phyloP scores from a whole-genome alignment of 2,797 vertebrate genomes.

The Tokudaia muenninki region DNA sequence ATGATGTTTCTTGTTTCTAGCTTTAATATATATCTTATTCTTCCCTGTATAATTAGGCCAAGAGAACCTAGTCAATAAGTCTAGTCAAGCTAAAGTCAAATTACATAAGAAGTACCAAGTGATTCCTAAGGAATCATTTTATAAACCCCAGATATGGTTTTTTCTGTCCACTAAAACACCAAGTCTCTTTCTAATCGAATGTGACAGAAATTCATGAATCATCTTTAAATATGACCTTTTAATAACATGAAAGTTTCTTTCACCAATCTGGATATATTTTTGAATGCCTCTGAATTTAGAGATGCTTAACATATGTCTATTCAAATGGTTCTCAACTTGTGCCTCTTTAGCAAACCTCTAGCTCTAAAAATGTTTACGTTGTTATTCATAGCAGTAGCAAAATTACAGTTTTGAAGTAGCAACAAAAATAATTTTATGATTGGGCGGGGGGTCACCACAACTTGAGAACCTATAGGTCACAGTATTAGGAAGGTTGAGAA shows the following conservation, averaged over 20 bases:
- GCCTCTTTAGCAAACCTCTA: not conserved
- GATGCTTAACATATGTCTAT: not conserved
- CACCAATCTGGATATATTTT: not conserved
- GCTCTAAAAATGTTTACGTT: not conserved
- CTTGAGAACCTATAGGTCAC: too few species aligned
- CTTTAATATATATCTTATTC: conserved; percentile 10
- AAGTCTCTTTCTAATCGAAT: conserved; percentile 13
- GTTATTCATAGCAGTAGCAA: not conserved
- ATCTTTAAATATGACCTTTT: conserved; percentile 40
- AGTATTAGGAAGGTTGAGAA: not conserved
- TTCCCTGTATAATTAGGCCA: conserved; percentile 41
- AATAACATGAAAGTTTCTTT: not conserved
- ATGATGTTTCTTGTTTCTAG: conserved; percentile 45
- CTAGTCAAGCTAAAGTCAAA: conserved; percentile 4
- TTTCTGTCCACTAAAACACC: not conserved
- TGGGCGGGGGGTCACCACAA: not conserved
- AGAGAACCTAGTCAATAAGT: not conserved
- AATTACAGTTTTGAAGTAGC: not conserved
- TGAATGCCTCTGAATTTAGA: conserved; percentile 15
- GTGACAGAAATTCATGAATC: not conserved
- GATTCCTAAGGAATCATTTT: not conserved
- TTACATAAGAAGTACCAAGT: not conserved
- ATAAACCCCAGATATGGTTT: not conserved
- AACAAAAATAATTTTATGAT: not conserved
- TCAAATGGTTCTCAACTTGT: not conserved